Base-by-base conservation (phyloP, 2,113 vertebrate genomes). In the Procavia capensis region DNA sequence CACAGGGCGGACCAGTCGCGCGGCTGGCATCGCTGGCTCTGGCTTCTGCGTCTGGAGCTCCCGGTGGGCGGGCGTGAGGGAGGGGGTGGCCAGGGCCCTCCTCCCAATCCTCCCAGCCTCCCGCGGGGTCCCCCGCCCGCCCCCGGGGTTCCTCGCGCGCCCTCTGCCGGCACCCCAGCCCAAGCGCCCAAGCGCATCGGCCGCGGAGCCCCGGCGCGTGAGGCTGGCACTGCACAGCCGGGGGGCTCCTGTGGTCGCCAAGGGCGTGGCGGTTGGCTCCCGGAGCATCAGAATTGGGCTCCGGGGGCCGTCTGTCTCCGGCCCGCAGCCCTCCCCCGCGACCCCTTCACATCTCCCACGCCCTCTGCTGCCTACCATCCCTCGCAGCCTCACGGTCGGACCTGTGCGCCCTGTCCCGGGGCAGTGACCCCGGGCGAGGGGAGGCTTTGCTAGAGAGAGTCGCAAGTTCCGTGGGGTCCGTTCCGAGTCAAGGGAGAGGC, bases 71-170 rank as follows among this genome's bases (percentile, higher is more conserved):
- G 41, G 57, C 34, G 10, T 39, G 47, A 20, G 50, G 85, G 80
- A 85, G 90, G 80, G 68, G 96, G 93, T 50, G 34, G 90, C 54
- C 93, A 31, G 85, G 34, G 89, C 70, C 82, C 75, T 88, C 72
- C 95, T 91, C 74, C 29, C 63, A 41, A 78, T 39, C 96, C 95
- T 92, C n/a, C n/a, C n/a, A n/a, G 89, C 96, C 95, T 87, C 93
- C 93, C 72, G 29, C 34, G 27, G 75, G 50, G 76, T 45, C 75
- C 93, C 94, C 94, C 61, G 47, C 92, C 66, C 45, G 31, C 84
- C 89, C 41, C 68, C 43, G 74, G 70, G 11, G 25, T 61, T 13
- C 80, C 76, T 36, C 64, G 91, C 74, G 96, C 96, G 93, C 94
- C 90, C 96, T 50, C 96, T 95, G 92, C 93, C 47, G 93, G 90